phyloP scores from a whole-genome alignment of 1,140 invertebrate species.

The Drosophila quadrilineata region DNA sequence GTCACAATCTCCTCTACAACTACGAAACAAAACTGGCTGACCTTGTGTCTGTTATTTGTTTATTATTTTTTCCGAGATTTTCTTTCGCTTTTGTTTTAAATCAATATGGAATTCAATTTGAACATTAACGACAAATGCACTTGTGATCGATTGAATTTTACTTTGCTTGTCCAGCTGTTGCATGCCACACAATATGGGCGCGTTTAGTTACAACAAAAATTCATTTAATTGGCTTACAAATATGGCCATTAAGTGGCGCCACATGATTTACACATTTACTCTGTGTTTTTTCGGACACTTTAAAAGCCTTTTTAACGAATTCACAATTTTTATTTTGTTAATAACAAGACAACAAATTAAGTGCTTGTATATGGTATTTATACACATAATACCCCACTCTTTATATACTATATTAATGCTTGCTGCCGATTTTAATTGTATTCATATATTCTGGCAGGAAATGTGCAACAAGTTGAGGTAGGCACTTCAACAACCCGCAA shows the following conservation, averaged over 20 bases:
- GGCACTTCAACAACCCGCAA: background rate
- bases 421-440: background rate
- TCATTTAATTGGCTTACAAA: constrained; percentile 64
- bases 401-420: background rate
- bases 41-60: constrained; percentile 70
- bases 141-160: constrained; percentile 9
- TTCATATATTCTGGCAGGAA: background rate
- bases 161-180: constrained; percentile 10
- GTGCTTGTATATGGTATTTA: background rate
- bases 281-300: constrained; percentile 10
- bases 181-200: constrained; percentile 51
- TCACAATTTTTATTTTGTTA: background rate
- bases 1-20: constrained; percentile 51
- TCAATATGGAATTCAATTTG: constrained; percentile 6
- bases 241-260: constrained; percentile 45
- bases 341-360: constrained; percentile 8
- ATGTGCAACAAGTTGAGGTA: constrained; percentile 2
- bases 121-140: constrained; percentile 60
- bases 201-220: constrained; percentile 29
- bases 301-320: constrained; percentile 29
- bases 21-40: constrained; percentile 60
- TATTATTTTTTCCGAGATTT: constrained; percentile 30
- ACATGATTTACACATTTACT: constrained; percentile 41
- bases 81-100: background rate
- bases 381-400: background rate